Evolutionary conservation across 2,113 vertebrate genomes (phyloP).

Genomic region (Protobothrops mucrosquamatus): DNA sequence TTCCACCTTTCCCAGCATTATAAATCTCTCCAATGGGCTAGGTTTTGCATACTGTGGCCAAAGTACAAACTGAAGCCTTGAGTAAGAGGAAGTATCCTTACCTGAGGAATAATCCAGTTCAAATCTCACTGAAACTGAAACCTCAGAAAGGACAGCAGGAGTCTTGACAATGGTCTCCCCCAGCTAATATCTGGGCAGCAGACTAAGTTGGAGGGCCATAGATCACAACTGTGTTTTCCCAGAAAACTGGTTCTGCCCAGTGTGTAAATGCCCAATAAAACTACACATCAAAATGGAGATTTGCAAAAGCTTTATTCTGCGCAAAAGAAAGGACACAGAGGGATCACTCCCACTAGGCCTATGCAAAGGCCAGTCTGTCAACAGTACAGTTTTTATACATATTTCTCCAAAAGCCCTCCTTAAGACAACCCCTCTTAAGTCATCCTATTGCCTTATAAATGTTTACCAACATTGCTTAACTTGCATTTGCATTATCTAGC

Average conservation of each 20-base stretch:
- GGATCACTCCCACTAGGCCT: background rate
- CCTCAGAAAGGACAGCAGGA: background rate
- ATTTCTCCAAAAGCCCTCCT: background rate
- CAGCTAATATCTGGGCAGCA: background rate
- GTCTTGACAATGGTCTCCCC: background rate
- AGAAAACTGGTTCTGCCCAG: background rate
- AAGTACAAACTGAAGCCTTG: background rate
- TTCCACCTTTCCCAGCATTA: background rate
- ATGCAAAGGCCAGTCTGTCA: background rate
- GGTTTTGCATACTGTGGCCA: background rate
- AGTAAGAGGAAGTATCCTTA: background rate
- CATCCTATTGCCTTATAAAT: background rate
- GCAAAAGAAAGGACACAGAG: background rate
- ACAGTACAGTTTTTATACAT: background rate
- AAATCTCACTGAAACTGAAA: background rate
- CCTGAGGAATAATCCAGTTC: background rate
- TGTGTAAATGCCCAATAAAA: background rate
- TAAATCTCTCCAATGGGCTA: background rate
- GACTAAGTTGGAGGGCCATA: background rate
- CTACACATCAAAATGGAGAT: background rate
- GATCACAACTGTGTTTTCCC: background rate
- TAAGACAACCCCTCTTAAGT: background rate
- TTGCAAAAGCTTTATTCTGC: background rate
- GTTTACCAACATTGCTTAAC: background rate
- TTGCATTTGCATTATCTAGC: background rate